Percentiles rank a stretch among this genome's conserved stretches.
phyloP scores from a whole-genome alignment of 2,113 vertebrate species.

The Galbula dea region DNA sequence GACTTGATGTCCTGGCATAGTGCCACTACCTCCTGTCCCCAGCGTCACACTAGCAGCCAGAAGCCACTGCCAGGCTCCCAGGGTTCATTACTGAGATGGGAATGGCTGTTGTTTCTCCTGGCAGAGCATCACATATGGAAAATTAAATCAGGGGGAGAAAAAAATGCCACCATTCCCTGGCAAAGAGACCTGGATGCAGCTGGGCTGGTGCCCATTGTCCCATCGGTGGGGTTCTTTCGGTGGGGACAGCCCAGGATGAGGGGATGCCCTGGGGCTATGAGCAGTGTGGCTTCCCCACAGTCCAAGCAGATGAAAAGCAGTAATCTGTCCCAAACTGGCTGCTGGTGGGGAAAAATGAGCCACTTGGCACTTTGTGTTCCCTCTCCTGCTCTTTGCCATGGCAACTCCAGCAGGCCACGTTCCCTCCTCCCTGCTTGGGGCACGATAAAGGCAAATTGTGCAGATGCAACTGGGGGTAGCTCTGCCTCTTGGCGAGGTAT shows the following conservation, averaged over 20 bases:
- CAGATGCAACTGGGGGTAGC: not conserved
- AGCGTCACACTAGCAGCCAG: accelerated
- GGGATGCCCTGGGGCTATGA: accelerated
- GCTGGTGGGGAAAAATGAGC: accelerated
- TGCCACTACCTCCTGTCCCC: not conserved
- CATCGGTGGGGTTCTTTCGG: not conserved
- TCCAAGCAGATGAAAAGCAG: accelerated
- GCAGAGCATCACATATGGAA: accelerated
- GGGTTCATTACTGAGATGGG: not conserved
- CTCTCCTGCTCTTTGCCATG: not conserved
- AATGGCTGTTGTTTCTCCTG: not conserved
- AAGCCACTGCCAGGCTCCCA: not conserved
- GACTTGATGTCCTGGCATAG: not conserved
- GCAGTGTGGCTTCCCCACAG: not conserved
- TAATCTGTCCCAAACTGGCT: accelerated
- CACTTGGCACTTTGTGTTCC: accelerated
- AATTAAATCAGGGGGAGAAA: not conserved
- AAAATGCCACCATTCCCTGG: accelerated
- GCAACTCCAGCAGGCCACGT: not conserved
- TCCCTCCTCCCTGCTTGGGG: not conserved
- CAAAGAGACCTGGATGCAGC: not conserved
- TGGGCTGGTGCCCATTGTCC: not conserved
- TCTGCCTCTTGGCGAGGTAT: not conserved
- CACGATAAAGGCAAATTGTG: accelerated
- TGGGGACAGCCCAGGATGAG: not conserved